Base-by-base conservation (phyloP, 2,113 vertebrate genomes). In the Hirundichthys speculiger region DNA sequence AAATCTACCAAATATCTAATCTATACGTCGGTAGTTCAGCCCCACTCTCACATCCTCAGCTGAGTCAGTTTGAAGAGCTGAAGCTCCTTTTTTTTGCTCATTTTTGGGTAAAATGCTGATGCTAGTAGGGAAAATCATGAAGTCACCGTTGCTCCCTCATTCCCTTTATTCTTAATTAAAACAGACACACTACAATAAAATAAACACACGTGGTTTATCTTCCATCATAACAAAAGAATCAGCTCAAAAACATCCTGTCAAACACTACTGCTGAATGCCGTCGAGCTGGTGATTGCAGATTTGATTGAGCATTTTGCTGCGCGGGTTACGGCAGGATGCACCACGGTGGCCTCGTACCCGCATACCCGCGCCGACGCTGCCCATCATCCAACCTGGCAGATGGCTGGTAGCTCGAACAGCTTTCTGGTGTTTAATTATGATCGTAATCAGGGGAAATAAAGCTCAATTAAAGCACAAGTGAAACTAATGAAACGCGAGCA, bases 391-490 rank as follows among this genome's bases (percentile, higher is more conserved):
- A 66, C 57, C 76, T 79, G 87, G 86, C 91, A 92, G 92, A 93
- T 92, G 92, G 92, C 85, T 81, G 82, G 52, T 75, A 73, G 85
- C 80, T 83, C 46, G 64, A 89, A 90, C 91, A 90, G 80, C 82
- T 91, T 92, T 90, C 88, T 90, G 90, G 87, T 92, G 88, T 92
- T 93, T 93, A 92, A 93, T 92, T 93, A 93, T 71, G 73, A 87
- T 88, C 70, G 69, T 90, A 91, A 92, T 92, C 86, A 88, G 76
- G 88, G 91, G 92, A 92, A 92, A 93, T 90, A 91, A 92, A 86
- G 90, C 90, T 91, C 91, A 91, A 91, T 93, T 92, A 92, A 91
- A 90, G 86, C 78, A 58, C 81, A 83, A 89, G 86, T 86, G 87
- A 91, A 91, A 89, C 86, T 91, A 92, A 92, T 92, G 86, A 90